phyloP scores from a whole-genome alignment of 2,113 vertebrate genomes.

The Taurulus bubalis region DNA sequence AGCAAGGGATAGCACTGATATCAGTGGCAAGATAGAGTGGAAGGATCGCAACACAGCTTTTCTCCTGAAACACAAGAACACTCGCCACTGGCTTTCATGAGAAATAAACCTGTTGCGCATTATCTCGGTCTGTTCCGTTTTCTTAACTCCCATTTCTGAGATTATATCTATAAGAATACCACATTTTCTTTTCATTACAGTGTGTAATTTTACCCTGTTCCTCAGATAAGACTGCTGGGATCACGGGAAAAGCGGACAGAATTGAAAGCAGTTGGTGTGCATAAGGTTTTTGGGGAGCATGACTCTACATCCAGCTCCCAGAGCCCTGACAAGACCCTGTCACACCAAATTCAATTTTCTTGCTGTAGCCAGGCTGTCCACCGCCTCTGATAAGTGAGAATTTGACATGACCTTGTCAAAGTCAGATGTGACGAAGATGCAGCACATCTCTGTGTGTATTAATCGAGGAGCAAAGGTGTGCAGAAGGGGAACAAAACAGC shows the following conservation, averaged over 20 bases:
- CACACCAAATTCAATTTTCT: slow-evolving; percentile 75
- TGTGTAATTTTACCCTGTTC: slow-evolving; percentile 33
- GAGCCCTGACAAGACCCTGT: slow-evolving; percentile 58
- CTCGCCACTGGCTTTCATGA: slow-evolving; percentile 1
- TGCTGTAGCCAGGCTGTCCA: slow-evolving; percentile 56
- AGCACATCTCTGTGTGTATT: slow-evolving; percentile 5
- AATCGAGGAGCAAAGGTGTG: slow-evolving; percentile 21
- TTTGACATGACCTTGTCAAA: slow-evolving; percentile 79
- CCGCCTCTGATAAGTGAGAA: slow-evolving; percentile 63
- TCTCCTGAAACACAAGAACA: slow-evolving; percentile 30
- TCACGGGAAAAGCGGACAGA: slow-evolving; percentile 21
- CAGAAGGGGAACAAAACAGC: slow-evolving; percentile 21
- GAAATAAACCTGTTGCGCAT: slow-evolving; percentile 42
- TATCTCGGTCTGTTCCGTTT: slow-evolving; percentile 12
- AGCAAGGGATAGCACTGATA: slow-evolving; percentile 20
- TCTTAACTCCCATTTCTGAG: slow-evolving; percentile 35
- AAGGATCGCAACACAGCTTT: neutral
- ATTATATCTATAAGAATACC: slow-evolving; percentile 34
- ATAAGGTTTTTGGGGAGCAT: slow-evolving; percentile 27
- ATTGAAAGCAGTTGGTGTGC: slow-evolving; percentile 45
- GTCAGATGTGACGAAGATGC: slow-evolving; percentile 66
- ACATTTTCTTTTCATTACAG: slow-evolving; percentile 24
- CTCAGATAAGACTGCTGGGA: slow-evolving; percentile 26
- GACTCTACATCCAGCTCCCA: slow-evolving; percentile 40
- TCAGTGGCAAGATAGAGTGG: neutral